A percentile compares a stretch with the other conserved stretches of the same genome.
Evolutionary conservation across 2,797 vertebrate species (phyloP).

Genomic region (Chelidonichthys spinosus): DNA sequence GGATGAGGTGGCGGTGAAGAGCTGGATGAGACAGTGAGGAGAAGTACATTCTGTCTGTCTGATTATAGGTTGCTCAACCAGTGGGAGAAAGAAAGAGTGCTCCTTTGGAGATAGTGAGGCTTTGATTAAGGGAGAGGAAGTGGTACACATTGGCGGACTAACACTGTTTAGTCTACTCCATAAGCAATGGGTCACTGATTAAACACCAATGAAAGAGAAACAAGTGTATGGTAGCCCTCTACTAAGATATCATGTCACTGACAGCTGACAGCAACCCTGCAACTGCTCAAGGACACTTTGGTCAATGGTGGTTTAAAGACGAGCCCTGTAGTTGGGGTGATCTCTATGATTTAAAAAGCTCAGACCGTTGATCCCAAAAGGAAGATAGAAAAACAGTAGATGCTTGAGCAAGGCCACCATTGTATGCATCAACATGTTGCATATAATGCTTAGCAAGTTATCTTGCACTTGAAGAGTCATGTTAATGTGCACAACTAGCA

Average conservation of each 20-base stretch:
- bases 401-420: too few relatives aligned
- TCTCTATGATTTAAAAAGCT: not conserved
- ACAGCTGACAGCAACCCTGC: not conserved
- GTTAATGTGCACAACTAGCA: too few relatives aligned
- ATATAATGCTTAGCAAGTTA: too few relatives aligned
- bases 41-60: conserved; percentile 19
- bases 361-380: too few relatives aligned
- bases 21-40: conserved; percentile 7
- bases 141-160: conserved; percentile 13
- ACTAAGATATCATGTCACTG: not conserved
- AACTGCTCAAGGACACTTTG: conserved; percentile 25
- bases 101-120: conserved; percentile 34
- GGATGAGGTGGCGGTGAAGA: conserved; percentile 33
- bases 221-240: not conserved
- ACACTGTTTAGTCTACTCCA: conserved; percentile 10
- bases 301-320: conserved; percentile 6
- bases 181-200: conserved; percentile 11
- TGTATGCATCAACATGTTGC: too few relatives aligned
- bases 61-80: conserved; percentile 44
- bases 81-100: conserved; percentile 26
- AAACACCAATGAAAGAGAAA: conserved; percentile 6
- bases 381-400: too few relatives aligned
- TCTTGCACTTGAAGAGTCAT: too few relatives aligned
- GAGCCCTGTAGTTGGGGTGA: not conserved
- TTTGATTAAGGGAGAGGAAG: conserved; percentile 50